These are phyloP conservation scores for Limnothrissa miodon DNA, from an alignment of 2,113 vertebrate species.

Conservation along the genomic window DNA sequence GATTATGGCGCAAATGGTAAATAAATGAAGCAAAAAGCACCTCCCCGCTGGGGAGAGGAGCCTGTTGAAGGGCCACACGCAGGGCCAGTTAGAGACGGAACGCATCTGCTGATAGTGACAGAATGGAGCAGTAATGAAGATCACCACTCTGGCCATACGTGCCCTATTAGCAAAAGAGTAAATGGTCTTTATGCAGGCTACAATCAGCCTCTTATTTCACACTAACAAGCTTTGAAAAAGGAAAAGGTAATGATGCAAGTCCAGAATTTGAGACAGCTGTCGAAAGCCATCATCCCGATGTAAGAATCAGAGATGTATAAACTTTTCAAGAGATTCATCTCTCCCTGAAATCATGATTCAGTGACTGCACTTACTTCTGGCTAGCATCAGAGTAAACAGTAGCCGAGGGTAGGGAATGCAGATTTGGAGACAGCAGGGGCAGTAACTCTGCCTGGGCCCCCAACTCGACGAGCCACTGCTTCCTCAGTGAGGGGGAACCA, in stretches of 20 bases:
- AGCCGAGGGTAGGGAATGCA: not conserved
- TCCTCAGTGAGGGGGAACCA: slow-evolving; percentile 47
- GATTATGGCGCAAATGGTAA: not conserved
- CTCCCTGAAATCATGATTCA: not conserved
- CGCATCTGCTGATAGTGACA: slow-evolving; percentile 34
- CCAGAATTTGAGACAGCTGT: slow-evolving; percentile 42
- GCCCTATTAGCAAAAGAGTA: slow-evolving; percentile 29
- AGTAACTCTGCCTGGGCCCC: not conserved
- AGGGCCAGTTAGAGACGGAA: not conserved
- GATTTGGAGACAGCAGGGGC: not conserved
- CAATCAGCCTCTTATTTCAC: slow-evolving; percentile 14
- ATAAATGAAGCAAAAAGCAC: not conserved
- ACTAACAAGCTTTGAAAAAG: no score
- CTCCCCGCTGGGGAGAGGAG: not conserved
- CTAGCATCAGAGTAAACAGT: not conserved
- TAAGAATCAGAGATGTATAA: slow-evolving; percentile 21
- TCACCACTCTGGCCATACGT: slow-evolving; percentile 32
- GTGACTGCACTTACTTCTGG: not conserved
- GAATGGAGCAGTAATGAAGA: slow-evolving; percentile 41
- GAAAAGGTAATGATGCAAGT: slow-evolving; percentile 38
- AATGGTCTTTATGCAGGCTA: slow-evolving; percentile 32
- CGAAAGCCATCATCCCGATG: slow-evolving; percentile 37
- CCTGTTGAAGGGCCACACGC: not conserved
- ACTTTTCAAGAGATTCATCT: not conserved
- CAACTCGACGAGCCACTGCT: slow-evolving; percentile 47